Evolutionary conservation across 1,140 invertebrate genomes (phyloP).

Genomic region (Hycleus cichorii): DNA sequence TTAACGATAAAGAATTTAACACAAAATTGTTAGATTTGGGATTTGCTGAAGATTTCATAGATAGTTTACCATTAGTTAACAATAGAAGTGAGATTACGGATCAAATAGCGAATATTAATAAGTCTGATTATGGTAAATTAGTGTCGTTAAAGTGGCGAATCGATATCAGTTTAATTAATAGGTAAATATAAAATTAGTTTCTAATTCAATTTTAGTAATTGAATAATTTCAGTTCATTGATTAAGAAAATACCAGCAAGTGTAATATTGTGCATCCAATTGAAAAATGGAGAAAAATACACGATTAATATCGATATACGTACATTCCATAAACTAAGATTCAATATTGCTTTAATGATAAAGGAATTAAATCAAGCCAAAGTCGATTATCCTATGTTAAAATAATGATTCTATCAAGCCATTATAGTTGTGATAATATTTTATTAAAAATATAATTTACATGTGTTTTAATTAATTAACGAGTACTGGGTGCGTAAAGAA

Average conservation of each 20-base stretch:
- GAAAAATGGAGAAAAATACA: conserved; percentile 24
- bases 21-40: conserved; percentile 20
- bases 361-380: conserved; percentile 17
- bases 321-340: conserved; percentile 30
- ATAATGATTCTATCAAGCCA: not conserved
- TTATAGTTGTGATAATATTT: not conserved
- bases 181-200: conserved; percentile 10
- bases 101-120: conserved; percentile 18
- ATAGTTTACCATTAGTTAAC: conserved; percentile 23
- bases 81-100: conserved; percentile 20
- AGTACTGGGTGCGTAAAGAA: conserved; percentile 36
- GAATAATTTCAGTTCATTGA: conserved; percentile 24
- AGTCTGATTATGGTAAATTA: conserved; percentile 23
- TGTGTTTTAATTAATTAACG: conserved; percentile 7
- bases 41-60: conserved; percentile 24
- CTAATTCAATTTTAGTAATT: not conserved
- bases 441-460: not conserved
- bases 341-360: conserved; percentile 28
- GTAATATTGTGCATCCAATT: conserved; percentile 25
- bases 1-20: conserved; percentile 24
- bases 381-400: conserved; percentile 5
- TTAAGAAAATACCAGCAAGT: conserved; percentile 18
- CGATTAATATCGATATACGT: conserved; percentile 23
- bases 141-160: conserved; percentile 28
- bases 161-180: conserved; percentile 30